Base-by-base conservation (phyloP, 2,113 vertebrate species). In the Bagarius yarrelli region DNA sequence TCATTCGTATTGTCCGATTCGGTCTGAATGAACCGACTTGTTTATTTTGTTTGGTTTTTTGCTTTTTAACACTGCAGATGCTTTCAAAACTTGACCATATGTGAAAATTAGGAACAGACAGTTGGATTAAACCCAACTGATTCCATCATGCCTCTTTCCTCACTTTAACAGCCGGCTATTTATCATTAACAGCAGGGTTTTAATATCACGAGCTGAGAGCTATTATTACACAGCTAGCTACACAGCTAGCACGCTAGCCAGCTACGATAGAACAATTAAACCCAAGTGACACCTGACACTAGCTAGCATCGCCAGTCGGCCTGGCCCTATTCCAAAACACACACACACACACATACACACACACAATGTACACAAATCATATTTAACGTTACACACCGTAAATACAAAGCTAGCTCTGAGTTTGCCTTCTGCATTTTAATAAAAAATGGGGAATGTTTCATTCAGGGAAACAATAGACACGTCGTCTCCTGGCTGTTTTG, bases 221-320 rank as follows among this genome's bases (percentile, higher is more conserved):
- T 3, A 40, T 6, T 32, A 66, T 27, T 53, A 15, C 18, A 32
- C 21, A 64, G 15, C 61, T 76, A 76, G 30, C 50, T 57, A 13
- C 27, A 16, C 27, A 53, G 72, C 71, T 44, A 75, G 8, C 66
- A 19, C 6, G 57, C 71, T 70, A 74, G 59, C 44, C 52, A 44
- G 67, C 55, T 60, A 80, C 15, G 56, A 8, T 57, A 73, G 67
- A 69, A 76, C 73, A 82, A 76, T 76, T 76, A 34, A 69, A 70
- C 14, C 73, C 63, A 25, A 69, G 32, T 34, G 73, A 77, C 81
- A 82, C 81, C 81, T 82, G 81, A 82, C 73, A 59, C 73, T 30
- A 27, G 60, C 21, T 50, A 76, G 72, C 63, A 59, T 69, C 53
- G 21, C 53, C 40, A 60, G 60, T 40, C 44, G 21, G 47, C 34